Conservation (phyloP, 2,888 invertebrate genomes). For the Isotomurus palustris region DNA sequence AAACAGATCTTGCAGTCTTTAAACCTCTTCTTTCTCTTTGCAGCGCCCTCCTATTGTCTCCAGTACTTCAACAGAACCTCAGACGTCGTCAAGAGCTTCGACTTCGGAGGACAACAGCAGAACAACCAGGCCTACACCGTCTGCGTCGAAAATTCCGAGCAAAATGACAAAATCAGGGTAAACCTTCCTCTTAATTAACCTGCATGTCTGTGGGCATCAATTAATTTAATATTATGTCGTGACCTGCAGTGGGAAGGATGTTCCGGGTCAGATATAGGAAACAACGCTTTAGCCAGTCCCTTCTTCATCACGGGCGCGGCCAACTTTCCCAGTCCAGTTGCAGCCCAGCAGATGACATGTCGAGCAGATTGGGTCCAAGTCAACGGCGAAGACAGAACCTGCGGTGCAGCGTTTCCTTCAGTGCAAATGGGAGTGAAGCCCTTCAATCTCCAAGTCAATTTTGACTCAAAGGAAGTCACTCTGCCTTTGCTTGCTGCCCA, state of each 20-base stretch:
- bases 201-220: not conserved
- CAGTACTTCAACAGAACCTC: conserved; percentile 21
- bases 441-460: conserved; percentile 20
- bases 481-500: not conserved
- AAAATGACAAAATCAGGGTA: conserved; percentile 21
- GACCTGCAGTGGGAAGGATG: not conserved
- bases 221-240: too few relatives aligned
- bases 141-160: conserved; percentile 17
- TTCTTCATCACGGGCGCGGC: not conserved
- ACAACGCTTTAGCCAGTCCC: not conserved
- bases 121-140: conserved; percentile 28
- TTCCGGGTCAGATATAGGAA: not conserved
- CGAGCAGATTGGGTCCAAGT: conserved; percentile 27
- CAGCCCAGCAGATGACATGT: not conserved
- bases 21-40: not conserved
- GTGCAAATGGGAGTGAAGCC: conserved; percentile 16
- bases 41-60: conserved; percentile 30
- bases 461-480: conserved; percentile 10
- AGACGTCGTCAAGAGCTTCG: conserved; percentile 27
- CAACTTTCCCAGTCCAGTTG: not conserved
- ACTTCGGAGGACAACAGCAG: conserved; percentile 18
- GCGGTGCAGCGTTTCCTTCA: conserved; percentile 8
- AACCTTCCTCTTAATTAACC: not conserved
- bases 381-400: conserved; percentile 8
- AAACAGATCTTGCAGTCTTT: not conserved